Evolutionary conservation across 2,113 vertebrate species (phyloP).

Genomic region (Vimba vimba): DNA sequence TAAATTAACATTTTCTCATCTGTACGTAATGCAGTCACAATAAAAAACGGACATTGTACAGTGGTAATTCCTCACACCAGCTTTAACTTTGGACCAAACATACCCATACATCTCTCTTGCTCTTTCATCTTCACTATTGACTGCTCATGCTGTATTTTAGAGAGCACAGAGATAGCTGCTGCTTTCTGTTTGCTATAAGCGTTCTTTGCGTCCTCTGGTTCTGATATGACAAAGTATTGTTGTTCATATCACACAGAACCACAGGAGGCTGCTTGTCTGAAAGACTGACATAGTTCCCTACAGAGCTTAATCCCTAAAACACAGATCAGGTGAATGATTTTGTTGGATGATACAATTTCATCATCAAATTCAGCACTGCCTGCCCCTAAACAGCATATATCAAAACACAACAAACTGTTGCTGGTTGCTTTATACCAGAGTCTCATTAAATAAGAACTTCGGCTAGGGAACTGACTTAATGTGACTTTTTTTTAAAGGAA

Average conservation of each 20-base stretch:
- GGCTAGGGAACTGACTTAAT: background rate
- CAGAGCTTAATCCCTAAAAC: background rate
- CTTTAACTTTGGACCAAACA: background rate
- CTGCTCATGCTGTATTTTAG: slow-evolving; percentile 11
- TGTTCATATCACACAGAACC: slow-evolving; percentile 21
- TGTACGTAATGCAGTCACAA: background rate
- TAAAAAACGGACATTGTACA: background rate
- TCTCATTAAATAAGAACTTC: background rate
- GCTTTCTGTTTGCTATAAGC: slow-evolving; percentile 5
- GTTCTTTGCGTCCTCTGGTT: background rate
- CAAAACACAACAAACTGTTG: background rate
- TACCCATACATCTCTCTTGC: background rate
- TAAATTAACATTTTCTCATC: background rate
- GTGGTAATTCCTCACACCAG: background rate
- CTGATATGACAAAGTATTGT: slow-evolving; percentile 29
- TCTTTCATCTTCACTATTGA: slow-evolving; percentile 17
- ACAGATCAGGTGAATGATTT: slow-evolving; percentile 6
- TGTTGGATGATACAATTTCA: background rate
- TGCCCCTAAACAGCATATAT: background rate
- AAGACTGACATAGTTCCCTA: background rate
- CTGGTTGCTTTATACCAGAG: background rate
- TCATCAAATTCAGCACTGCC: background rate
- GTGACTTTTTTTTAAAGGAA: no score
- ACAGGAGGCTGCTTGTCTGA: slow-evolving; percentile 1
- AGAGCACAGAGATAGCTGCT: background rate